A percentile compares a stretch with the other conserved stretches of the same genome.
phyloP scores from a whole-genome alignment of 2,113 vertebrate genomes.

The Mixornis gularis region DNA sequence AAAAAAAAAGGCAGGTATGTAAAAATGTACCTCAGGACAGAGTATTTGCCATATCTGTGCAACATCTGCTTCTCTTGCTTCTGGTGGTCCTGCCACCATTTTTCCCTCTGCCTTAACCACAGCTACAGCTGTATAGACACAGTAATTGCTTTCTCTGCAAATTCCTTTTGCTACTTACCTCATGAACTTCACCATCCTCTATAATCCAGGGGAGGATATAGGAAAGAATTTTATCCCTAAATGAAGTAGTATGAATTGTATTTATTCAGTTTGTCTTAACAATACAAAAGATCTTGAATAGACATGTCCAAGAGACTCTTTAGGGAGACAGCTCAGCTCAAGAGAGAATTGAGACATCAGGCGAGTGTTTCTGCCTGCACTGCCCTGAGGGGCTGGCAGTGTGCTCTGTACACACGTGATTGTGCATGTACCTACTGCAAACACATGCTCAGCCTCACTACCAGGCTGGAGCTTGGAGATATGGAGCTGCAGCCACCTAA shows the following conservation, averaged over 20 bases:
- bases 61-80: neutral
- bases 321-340: neutral
- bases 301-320: neutral
- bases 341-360: fast-evolving
- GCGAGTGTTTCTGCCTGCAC: neutral
- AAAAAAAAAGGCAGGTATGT: neutral
- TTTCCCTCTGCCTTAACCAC: neutral
- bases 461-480: neutral
- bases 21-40: neutral
- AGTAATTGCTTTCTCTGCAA: neutral
- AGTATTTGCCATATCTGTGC: neutral
- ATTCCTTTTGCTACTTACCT: neutral
- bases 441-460: neutral
- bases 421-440: neutral
- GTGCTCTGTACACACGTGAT: fast-evolving
- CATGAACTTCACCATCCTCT: neutral
- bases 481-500: neutral
- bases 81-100: neutral
- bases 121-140: neutral
- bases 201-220: neutral
- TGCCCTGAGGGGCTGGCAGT: neutral
- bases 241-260: neutral
- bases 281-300: neutral
- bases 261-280: neutral
- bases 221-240: neutral